Base-by-base conservation (phyloP, 2,113 vertebrate species). In the Antennarius striatus region DNA sequence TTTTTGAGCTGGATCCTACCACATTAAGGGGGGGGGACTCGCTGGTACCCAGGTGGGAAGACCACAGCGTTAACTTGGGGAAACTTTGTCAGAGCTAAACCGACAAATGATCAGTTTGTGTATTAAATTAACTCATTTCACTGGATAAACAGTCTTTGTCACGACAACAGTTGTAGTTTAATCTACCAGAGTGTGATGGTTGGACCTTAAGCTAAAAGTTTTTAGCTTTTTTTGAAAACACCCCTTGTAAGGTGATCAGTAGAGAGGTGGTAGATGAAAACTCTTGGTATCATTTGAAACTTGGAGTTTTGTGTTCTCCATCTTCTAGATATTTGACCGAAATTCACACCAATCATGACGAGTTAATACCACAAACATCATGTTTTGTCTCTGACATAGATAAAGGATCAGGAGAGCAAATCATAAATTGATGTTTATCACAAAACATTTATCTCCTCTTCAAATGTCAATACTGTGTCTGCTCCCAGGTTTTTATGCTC, bases 1-100 rank as follows among this genome's bases (percentile, higher is more conserved):
- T 99, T 73, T 99, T 99, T 80, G 98, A 99, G 80, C 89, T 99
- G 4, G 98, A 99, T 74, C 97, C 98, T 0, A 99, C 98, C 54
- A 99, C 97, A 0, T 84, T 99, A 66, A 92, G 97, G 65, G 96
- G 98, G 8, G 98, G 96, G n/a, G 98, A 99, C 86, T 98, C 96
- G 3, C 94, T 97, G 3, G 98, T 99, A 3, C 98, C 98, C 65
- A 97, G 98, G 98, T 98, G 94, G 15, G 75, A 64, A 30, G 52
- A 32, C 54, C 10, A 11, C 17, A 17, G 16, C 0, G 1, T 53
- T 2, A 9, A 13, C 16, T 4, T 14, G 32, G 14, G 4, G 16
- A 1, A 5, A 29, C 8, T 42, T n/a, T 53, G 64, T 64, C 10
- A 29, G 9, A 54, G 54, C 46, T 36, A 51, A 28, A 30, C 39